phyloP scores from a whole-genome alignment of 2,888 invertebrate species.

The Tetramorium bicarinatum region DNA sequence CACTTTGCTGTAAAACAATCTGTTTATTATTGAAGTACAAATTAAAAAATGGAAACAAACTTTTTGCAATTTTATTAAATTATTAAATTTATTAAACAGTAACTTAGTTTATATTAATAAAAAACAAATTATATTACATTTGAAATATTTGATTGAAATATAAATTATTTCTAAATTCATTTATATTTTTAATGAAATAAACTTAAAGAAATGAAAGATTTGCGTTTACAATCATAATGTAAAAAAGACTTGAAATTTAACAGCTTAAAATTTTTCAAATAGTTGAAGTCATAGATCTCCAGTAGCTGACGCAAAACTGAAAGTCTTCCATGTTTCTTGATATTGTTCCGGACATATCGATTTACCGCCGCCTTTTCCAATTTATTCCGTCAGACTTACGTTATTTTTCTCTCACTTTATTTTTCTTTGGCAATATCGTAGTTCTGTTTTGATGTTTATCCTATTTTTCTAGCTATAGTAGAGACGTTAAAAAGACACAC shows the following conservation, averaged over 20 bases:
- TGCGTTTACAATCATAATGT: not conserved
- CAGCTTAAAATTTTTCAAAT: not conserved
- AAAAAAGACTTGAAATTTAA: not conserved
- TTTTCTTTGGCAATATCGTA: slow-evolving; percentile 1
- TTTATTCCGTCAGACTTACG: slow-evolving; percentile 34
- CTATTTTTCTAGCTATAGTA: not conserved
- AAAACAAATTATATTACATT: not conserved
- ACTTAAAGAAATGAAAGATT: not conserved
- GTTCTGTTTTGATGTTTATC: slow-evolving; percentile 4
- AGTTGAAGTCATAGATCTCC: not conserved
- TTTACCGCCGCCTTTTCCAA: slow-evolving; percentile 24
- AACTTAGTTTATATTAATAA: not conserved
- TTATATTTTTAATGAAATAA: not conserved
- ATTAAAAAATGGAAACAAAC: not conserved
- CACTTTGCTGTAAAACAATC: not conserved
- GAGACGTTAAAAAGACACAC: not conserved
- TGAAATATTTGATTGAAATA: not conserved
- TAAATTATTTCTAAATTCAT: not conserved
- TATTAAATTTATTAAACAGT: not conserved
- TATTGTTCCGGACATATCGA: slow-evolving; percentile 29
- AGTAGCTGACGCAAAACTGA: not conserved
- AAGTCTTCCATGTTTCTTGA: slow-evolving; percentile 6
- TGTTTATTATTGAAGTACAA: not conserved
- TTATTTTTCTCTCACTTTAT: slow-evolving; percentile 37
- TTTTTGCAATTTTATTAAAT: slow-evolving; percentile 7